Evolutionary conservation across 1,140 invertebrate genomes (phyloP), one percentile per base, ranked within the genome.

Genomic region (Notospermus geniculatus): DNA sequence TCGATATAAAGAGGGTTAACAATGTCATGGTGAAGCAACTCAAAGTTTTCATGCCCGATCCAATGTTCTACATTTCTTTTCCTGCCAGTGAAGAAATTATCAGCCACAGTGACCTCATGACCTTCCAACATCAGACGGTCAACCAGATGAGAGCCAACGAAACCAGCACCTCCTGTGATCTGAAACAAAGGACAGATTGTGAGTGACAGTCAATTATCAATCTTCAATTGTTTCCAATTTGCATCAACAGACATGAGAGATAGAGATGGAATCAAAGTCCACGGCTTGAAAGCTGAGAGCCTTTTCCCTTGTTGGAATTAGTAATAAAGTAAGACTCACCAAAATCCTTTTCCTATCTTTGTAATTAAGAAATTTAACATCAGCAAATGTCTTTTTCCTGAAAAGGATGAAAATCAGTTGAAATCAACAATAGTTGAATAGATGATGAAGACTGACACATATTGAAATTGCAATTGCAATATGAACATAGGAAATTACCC

Each of bases 41-140:
- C 97, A 84, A 99, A 99, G 81, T 99, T 99, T 73, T 94, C 89
- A 82, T 99, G 97, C 0, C 96, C 96, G 67, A 98, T 88, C 97
- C 97, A 99, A 74, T 98, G 95, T 75, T 97, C 95, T 0, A 99
- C 91, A 83, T 99, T 99, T 29, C 90, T 84, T 79, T 97, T 98
- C 45, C 95, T 84, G 1, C 96, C 96, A 15, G 97, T 98, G 80
- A 97, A 98, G 81, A 98, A 98, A 80, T 99, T 99, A 79, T 99
- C 97, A 2, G 91, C 92, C 2, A 98, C 96, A 72, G 95, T 97
- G 0, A 99, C 92, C 84, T 98, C 95, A 83, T 99, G 97, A 0
- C 97, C 97, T 71, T 92, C 89, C 58, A 90, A 83, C 95, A 99
- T 98, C 30, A 99, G 83, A 65, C 88, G 84, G 79, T 99, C 97